Evolutionary conservation across 2,113 vertebrate species (phyloP), one percentile per base, ranked within the genome.

Genomic region (Alligator sinensis): DNA sequence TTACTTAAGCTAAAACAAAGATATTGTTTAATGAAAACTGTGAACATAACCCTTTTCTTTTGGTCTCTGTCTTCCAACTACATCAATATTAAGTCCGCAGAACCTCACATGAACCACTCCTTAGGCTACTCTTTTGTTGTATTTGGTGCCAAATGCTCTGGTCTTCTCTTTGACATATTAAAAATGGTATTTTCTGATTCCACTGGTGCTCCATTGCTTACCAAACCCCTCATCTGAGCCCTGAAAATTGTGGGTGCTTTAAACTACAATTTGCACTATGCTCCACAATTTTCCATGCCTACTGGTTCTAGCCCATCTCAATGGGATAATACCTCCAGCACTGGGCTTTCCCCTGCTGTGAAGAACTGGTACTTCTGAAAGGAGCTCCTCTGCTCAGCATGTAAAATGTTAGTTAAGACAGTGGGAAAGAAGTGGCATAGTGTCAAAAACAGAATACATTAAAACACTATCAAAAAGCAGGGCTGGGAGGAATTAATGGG

Each of bases 101-200:
- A 74, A n/a, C 0, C 0, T 27, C 91, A 34, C 9, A 16, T 57
- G 57, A 38, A 19, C 6, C 14, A 18, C 54, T n/a, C 19, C 47
- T 54, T 60, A 54, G 9, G 63, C 77, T 30, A 30, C 25, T 63
- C 24, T 62, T 54, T 77, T 17, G 11, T 59, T 38, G 21, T 75
- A 22, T 19, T 17, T 59, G 10, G 38, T 94, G 38, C 38, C 63
- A 94, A 89, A 75, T 72, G 47, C 38, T 95, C 54, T 57, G 55
- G 11, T 91, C 17, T 76, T 38, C 61, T 82, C 21, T 83, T 83
- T 91, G 88, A 77, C 12, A 30, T 74, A 54, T 72, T 91, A 83
- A 92, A 91, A 90, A 82, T 77, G 62, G 24, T 86, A 78, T 91
- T 90, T 74, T 38, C 15, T 90, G 75, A 86, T 93, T 96, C 77